phyloP scores from a whole-genome alignment of 2,888 invertebrate genomes.

The Netelia melanura region DNA sequence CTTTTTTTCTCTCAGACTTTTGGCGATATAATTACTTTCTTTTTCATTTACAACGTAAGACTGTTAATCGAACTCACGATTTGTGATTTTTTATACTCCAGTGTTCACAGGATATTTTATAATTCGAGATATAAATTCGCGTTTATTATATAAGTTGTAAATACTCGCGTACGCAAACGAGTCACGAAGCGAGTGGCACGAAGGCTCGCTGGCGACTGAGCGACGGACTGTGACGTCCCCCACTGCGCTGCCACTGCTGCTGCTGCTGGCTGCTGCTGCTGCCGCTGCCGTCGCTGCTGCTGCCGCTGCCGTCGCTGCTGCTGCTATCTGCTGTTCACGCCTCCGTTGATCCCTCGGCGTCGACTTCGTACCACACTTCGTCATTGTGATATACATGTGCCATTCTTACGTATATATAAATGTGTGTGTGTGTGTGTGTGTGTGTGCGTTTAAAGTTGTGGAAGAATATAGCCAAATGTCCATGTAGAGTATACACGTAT shows the following conservation, averaged over 20 bases:
- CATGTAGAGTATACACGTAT: background rate
- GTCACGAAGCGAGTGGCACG: conserved; percentile 51
- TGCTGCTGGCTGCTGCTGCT: background rate
- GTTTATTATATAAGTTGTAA: background rate
- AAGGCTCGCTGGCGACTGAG: conserved; percentile 76
- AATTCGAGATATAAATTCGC: background rate
- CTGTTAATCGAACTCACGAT: background rate
- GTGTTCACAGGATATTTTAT: background rate
- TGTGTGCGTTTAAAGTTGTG: too few relatives aligned
- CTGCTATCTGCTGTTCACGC: conserved; percentile 10
- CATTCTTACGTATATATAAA: background rate
- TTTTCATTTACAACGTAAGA: background rate
- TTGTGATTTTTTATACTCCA: background rate
- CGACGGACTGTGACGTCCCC: conserved; percentile 66
- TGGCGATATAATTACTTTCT: background rate
- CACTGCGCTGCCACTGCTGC: conserved; percentile 34
- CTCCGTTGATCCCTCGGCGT: conserved; percentile 12
- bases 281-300: background rate
- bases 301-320: background rate
- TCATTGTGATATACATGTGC: background rate
- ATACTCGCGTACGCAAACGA: background rate
- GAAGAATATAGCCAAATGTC: background rate
- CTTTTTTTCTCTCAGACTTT: background rate
- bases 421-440: too few relatives aligned
- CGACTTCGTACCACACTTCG: conserved; percentile 43